These are phyloP conservation scores for Siphlonurus alternatus DNA, from an alignment of 2,888 invertebrate species.

Conservation along the genomic window DNA sequence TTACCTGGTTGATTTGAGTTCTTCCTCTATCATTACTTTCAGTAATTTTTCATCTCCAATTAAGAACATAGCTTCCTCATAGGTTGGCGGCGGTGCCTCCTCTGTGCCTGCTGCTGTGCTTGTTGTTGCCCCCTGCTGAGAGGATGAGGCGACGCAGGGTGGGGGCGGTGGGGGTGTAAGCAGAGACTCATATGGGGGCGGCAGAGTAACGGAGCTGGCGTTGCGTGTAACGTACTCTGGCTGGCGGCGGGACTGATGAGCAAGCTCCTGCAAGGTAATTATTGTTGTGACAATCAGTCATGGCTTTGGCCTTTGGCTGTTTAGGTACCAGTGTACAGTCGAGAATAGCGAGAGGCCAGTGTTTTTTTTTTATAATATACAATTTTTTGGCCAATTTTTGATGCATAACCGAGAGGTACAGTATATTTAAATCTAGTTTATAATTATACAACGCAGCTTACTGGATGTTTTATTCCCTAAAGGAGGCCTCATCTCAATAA, in stretches of 20 bases:
- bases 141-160: not conserved
- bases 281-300: too few relatives aligned
- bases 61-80: constrained; percentile 41
- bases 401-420: too few relatives aligned
- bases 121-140: not conserved
- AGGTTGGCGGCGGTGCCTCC: constrained; percentile 42
- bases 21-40: not conserved
- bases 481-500: too few relatives aligned
- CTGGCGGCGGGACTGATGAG: constrained; percentile 32
- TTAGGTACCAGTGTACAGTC: too few relatives aligned
- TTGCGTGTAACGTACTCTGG: constrained; percentile 31
- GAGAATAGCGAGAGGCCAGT: too few relatives aligned
- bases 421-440: too few relatives aligned
- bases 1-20: not conserved
- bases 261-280: constrained; percentile 33
- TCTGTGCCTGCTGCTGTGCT: constrained; percentile 26
- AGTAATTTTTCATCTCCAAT: constrained; percentile 13
- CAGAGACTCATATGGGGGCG: constrained; percentile 44
- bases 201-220: constrained; percentile 38
- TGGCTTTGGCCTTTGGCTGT: too few relatives aligned
- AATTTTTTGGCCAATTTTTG: too few relatives aligned
- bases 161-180: constrained; percentile 18
- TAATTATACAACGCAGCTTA: too few relatives aligned
- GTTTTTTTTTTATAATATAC: too few relatives aligned
- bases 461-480: too few relatives aligned